Evolutionary conservation across 1,140 invertebrate genomes (phyloP), one percentile per base, ranked within the genome.

Genomic region (Rhopalosiphum padi): DNA sequence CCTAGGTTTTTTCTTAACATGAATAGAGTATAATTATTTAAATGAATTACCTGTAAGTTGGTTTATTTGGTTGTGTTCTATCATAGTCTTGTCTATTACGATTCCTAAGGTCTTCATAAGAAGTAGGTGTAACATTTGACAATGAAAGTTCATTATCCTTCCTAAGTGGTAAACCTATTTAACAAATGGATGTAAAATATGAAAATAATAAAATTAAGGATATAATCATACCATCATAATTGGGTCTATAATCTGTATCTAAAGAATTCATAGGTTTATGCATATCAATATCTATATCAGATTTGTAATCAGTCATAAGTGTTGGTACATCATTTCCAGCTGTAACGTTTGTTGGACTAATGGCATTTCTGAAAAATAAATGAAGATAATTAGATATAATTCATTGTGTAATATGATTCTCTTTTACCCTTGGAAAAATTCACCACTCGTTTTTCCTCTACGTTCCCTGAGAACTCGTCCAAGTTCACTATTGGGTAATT

Each of bases 31-130:
- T 83, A 41, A 23, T 25, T 43, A 48, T n/a, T 87, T 48, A 48
- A 46, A 89, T 60, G 23, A n/a, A 43, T 41, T 60, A 93, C 91
- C 35, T 93, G 25, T 93, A 93, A 41, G 21, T 25, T 30, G 37
- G 1, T 93, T 93, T 90, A 43, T 68, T 93, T 86, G 91, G 15
- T 51, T 77, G 82, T 51, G 82, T 51, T 93, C n/a, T 95, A 55
- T 95, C 94, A 94, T 96, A 96, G 60, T 96, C 96, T 60, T 96
- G 96, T 11, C 96, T 95, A 95, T 97, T 97, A 94, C 95, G 95
- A 53, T 95, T 95, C 87, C 96, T 95, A 43, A 97, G 94, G 94
- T 97, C 96, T 92, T 97, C 96, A 94, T 97, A 97, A 86, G 96
- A 95, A 51, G 95, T 95, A 4, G 95, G 94, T 94, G 94, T 87